Evolutionary conservation across 2,888 invertebrate species (phyloP), one percentile per base, ranked within the genome.

Genomic region (Zhengitettix transpicula): DNA sequence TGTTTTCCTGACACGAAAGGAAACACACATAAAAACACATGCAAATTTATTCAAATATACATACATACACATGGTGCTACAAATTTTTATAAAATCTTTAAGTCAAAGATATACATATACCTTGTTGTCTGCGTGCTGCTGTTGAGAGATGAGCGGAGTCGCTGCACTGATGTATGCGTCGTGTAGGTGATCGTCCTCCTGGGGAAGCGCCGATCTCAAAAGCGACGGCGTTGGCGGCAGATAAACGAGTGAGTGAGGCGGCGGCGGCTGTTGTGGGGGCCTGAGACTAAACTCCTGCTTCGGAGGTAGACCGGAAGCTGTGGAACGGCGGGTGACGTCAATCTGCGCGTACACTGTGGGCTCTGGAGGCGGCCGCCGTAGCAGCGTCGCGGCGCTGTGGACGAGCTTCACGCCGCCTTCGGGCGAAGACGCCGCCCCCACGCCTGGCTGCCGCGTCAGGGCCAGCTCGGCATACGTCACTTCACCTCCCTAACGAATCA

Each of bases 381-480:
- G 5, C 62, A 51, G 15, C 58, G 61, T 16, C 64, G 65, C 52
- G 69, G 72, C 68, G 72, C 70, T 69, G 58, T 61, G 54, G 62
- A 64, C 41, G 28, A 28, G 28, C 7, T 28, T 28, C 28, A 28
- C 2, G 2, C 28, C 28, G 7, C 28, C 28, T 44, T 57, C 53
- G n/a, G 60, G 59, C 62, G 66, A 58, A 28, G 28, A 28, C 28
- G 28, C 28, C 7, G 28, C 28, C 64, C 64, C 58, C 64, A 61
- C 41, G 51, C 67, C 66, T 60, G 68, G 68, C 59, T 67, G 68
- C 61, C 70, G 69, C 56, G 71, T 69, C 54, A 78, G 69, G 66
- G 77, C 75, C 65, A 79, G 71, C 71, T 79, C 79, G 60, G 78
- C 79, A 70, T 79, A 79, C 55, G 78, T 78, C 67, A 79, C 75